Base-by-base conservation (phyloP, 2,797 vertebrate species). In the Schizopygopsis pylzovi region DNA sequence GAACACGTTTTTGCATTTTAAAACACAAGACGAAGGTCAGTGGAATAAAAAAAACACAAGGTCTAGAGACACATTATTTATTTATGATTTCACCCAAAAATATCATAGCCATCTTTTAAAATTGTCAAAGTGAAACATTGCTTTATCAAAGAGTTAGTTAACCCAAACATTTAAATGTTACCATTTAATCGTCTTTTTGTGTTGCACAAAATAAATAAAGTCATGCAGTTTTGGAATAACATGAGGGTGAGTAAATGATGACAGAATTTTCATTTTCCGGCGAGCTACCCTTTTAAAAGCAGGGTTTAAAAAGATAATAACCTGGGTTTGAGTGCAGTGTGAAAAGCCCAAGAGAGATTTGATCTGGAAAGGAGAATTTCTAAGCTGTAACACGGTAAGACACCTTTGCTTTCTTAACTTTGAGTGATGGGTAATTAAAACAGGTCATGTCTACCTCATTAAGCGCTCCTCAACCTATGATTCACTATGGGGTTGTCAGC, bases 361-460 rank as follows among this genome's bases (percentile, higher is more conserved):
- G 12, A 63, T 15, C 37, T 59, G 65, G 71, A 59, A 47, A 28
- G 11, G 28, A 65, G 20, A 33, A 77, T 54, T 67, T 68, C 16
- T 43, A 22, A 10, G 45, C 45, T 67, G 15, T 68, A 65, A 56
- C 47, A 77, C 37, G 1, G 56, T n/a, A 41, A 39, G 43, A 37
- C 49, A 43, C 68, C 41, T n/a, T 76, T 54, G 82, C 73, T 67
- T 61, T 63, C 18, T 83, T 45, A 75, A 75, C 25, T 63, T 77
- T 84, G 61, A 84, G 10, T 84, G 82, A 84, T 68, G 45, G 73
- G 61, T 68, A 77, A 56, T 78, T 84, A 84, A 78, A 84, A 43
- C 47, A 43, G 73, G 47, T 65, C 22, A 18, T 77, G 72, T 83
- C 45, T 52, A 52, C 63, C 61, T 84, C 45, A 84, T 84, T 77